Conservation (phyloP, 92 coral and sea anemone species). For the Siderastrea siderea region DNA sequence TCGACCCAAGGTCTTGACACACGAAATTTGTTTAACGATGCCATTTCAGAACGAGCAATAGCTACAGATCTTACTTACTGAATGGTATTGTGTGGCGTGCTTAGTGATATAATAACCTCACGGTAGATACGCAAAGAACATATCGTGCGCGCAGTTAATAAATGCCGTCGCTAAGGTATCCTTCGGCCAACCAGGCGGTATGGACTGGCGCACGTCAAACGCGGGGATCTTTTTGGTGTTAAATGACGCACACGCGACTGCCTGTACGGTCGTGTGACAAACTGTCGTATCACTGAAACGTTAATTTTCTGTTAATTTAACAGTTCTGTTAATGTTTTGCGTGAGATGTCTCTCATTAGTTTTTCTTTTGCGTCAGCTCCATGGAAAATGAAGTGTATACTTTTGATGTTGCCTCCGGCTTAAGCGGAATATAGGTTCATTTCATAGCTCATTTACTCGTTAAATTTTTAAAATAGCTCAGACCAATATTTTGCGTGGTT, state of each 20-base stretch:
- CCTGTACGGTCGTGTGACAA: not conserved
- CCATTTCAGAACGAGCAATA: too few species aligned
- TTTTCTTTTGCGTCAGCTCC: not conserved
- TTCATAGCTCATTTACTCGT: not conserved
- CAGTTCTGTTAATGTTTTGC: too few species aligned
- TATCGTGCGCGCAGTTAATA: too few species aligned
- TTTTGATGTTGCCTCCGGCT: not conserved
- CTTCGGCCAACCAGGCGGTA: not conserved
- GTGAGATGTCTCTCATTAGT: not conserved
- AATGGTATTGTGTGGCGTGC: not conserved
- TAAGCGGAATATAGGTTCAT: not conserved
- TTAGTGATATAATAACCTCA: too few species aligned
- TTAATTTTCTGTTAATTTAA: not conserved
- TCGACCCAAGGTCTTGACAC: not conserved
- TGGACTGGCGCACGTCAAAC: not conserved
- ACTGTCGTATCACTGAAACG: not conserved
- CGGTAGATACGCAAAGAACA: too few species aligned
- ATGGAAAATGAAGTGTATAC: not conserved
- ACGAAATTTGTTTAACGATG: too few species aligned
- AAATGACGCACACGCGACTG: not conserved
- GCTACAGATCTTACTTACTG: not conserved
- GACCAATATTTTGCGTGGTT: not conserved
- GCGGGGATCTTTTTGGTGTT: not conserved
- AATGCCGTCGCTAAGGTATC: too few species aligned
- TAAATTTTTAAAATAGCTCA: not conserved